These are phyloP conservation scores for Carapus acus DNA, from an alignment of 2,797 vertebrate genomes.

Conservation along the genomic window DNA sequence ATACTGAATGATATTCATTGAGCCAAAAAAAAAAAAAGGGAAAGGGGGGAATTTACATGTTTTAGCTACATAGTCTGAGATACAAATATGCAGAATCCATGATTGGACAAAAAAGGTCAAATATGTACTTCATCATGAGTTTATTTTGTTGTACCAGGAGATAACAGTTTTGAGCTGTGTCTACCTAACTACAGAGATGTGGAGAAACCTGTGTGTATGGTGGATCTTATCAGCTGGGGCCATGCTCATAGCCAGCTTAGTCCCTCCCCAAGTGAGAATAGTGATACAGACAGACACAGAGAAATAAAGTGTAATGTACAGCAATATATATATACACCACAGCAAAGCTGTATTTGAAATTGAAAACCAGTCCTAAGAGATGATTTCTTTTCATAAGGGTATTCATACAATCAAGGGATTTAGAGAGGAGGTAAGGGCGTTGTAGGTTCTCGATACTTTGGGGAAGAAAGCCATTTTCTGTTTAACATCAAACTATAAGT, in stretches of 20 bases:
- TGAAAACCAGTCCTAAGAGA: slow-evolving; percentile 99
- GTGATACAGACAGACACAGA: slow-evolving; percentile 82
- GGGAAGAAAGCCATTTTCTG: slow-evolving; percentile 95
- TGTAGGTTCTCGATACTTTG: slow-evolving; percentile 99
- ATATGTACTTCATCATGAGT: slow-evolving; percentile 92
- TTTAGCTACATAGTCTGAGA: slow-evolving; percentile 99
- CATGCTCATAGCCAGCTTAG: slow-evolving; percentile 77
- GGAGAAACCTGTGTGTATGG: slow-evolving; percentile 68
- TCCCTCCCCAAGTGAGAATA: slow-evolving; percentile 77
- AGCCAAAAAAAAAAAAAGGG: slow-evolving; percentile 99
- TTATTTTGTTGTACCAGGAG: slow-evolving; percentile 78
- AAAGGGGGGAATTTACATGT: slow-evolving; percentile 99
- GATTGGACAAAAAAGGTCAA: slow-evolving; percentile 93
- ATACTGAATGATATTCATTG: slow-evolving; percentile 99
- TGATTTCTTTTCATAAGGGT: slow-evolving; percentile 90
- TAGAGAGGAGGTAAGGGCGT: slow-evolving; percentile 99
- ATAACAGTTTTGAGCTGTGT: slow-evolving; percentile 73
- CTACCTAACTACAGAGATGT: slow-evolving; percentile 71
- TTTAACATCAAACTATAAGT: slow-evolving; percentile 98
- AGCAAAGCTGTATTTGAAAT: slow-evolving; percentile 95
- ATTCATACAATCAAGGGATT: slow-evolving; percentile 99
- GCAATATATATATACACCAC: slow-evolving; percentile 99
- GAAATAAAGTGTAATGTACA: slow-evolving; percentile 98
- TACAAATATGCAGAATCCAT: slow-evolving; percentile 99
- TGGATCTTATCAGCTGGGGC: slow-evolving; percentile 66